Evolutionary conservation across 2,797 vertebrate genomes (phyloP).

Genomic region (Helarctos malayanus): DNA sequence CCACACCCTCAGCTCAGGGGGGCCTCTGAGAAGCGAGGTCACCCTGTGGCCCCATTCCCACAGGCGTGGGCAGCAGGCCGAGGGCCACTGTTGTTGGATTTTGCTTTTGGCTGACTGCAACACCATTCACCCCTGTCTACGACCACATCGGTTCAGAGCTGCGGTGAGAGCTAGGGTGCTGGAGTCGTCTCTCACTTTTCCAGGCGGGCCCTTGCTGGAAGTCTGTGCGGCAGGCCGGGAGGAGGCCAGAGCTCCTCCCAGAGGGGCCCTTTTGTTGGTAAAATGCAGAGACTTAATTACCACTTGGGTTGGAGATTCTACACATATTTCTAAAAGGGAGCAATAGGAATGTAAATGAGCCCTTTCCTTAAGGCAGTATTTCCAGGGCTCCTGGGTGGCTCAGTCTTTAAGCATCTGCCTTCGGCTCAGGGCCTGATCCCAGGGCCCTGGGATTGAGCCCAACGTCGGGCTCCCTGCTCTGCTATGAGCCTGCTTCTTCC

Average conservation of each 20-base stretch:
- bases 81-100: neutral
- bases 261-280: no score
- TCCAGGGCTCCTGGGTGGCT: neutral
- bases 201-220: neutral
- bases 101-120: neutral
- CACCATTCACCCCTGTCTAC: neutral
- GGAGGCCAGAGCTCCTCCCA: neutral
- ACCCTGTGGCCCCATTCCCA: neutral
- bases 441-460: no score
- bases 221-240: neutral
- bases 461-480: no score
- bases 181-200: neutral
- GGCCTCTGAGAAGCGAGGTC: neutral
- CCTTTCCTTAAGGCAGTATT: neutral
- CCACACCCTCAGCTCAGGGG: no score
- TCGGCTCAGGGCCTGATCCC: no score
- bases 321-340: neutral
- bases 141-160: neutral
- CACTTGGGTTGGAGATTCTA: neutral
- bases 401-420: no score
- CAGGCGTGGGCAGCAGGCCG: fast-evolving
- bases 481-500: no score
- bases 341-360: neutral
- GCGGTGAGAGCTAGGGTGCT: neutral
- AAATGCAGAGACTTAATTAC: neutral